Conservation (phyloP, 2,797 vertebrate genomes). For the Lacerta viridis region DNA sequence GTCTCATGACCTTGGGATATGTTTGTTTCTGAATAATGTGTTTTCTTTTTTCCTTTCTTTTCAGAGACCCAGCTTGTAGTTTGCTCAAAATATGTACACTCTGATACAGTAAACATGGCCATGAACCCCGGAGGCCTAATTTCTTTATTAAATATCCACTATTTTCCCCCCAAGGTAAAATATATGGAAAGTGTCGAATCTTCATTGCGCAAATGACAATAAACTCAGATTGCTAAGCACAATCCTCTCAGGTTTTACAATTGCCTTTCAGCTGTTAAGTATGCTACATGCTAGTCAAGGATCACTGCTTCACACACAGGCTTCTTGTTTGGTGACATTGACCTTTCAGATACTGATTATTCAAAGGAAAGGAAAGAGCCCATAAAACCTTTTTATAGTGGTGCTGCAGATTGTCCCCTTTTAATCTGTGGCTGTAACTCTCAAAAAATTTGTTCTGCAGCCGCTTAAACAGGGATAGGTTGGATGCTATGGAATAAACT, state of each 20-base stretch:
- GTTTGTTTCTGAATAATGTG: constrained; percentile 69
- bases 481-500: constrained; percentile 6
- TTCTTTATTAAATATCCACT: constrained; percentile 69
- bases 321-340: constrained; percentile 77
- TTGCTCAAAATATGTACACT: constrained; percentile 69
- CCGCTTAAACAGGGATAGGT: constrained; percentile 1
- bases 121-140: constrained; percentile 66
- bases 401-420: constrained; percentile 66
- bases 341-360: constrained; percentile 74
- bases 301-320: constrained; percentile 78
- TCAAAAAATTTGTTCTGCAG: neutral
- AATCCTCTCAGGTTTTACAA: constrained; percentile 76
- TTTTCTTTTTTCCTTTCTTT: constrained; percentile 54
- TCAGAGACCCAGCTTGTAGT: constrained; percentile 66
- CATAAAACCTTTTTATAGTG: constrained; percentile 69
- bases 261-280: constrained; percentile 78
- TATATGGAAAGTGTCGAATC: constrained; percentile 67
- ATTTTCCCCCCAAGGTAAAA: constrained; percentile 58
- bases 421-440: constrained; percentile 70
- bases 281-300: constrained; percentile 76
- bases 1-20: constrained; percentile 68
- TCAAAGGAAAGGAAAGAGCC: constrained; percentile 60
- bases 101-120: constrained; percentile 72
- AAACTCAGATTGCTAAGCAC: constrained; percentile 72
- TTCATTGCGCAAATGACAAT: constrained; percentile 72